phyloP scores from a whole-genome alignment of 2,113 vertebrate genomes.

The Salvelinus namaycush region DNA sequence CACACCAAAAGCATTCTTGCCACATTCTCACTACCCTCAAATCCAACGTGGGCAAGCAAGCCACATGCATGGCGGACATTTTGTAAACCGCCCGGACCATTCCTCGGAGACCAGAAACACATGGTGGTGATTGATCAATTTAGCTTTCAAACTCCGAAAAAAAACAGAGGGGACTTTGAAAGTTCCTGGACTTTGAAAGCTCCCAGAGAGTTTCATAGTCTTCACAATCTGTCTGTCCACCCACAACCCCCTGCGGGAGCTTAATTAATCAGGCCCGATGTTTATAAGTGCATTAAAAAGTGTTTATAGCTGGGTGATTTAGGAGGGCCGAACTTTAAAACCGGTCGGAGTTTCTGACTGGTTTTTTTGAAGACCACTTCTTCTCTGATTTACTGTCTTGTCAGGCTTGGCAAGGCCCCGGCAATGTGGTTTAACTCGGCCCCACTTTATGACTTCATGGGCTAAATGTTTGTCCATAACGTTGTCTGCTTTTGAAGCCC shows the following conservation, averaged over 20 bases:
- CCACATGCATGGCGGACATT: not conserved
- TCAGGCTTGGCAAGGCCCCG: slow-evolving; percentile 10
- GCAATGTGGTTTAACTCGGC: slow-evolving; percentile 26
- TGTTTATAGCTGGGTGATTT: slow-evolving; percentile 21
- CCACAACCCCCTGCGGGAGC: slow-evolving; percentile 22
- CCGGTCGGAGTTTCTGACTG: slow-evolving; percentile 14
- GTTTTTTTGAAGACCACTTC: slow-evolving; percentile 18
- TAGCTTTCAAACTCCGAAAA: slow-evolving; percentile 31
- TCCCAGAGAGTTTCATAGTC: slow-evolving; percentile 4
- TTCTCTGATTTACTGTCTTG: slow-evolving; percentile 44
- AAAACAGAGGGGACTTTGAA: not conserved
- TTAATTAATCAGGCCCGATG: slow-evolving; percentile 41
- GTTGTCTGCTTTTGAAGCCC: slow-evolving; percentile 28
- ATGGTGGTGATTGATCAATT: slow-evolving; percentile 40
- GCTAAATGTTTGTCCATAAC: slow-evolving; percentile 47
- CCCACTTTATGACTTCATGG: slow-evolving; percentile 43
- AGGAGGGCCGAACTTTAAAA: slow-evolving; percentile 26
- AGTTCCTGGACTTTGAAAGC: slow-evolving; percentile 28
- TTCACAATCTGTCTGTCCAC: slow-evolving; percentile 13
- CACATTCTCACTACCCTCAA: not conserved
- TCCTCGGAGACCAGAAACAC: slow-evolving; percentile 17
- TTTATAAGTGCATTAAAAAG: slow-evolving; percentile 17
- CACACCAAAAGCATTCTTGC: not conserved
- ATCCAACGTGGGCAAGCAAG: not conserved
- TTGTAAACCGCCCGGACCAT: not conserved